Evolutionary conservation across 2,888 invertebrate species (phyloP).

Genomic region (Trachelus stipa): DNA sequence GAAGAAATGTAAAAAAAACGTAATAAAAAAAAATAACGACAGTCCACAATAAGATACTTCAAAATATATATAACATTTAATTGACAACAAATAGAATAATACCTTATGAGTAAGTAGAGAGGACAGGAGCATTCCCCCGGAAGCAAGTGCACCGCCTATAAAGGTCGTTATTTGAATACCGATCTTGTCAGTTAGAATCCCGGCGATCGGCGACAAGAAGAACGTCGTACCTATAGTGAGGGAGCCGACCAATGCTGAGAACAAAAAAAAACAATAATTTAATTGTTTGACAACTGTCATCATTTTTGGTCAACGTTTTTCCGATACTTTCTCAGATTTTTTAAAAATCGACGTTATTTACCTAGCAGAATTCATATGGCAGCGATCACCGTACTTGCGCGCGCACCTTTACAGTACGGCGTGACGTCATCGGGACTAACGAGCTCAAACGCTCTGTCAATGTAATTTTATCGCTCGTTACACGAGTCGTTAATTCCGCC

Average conservation of each 20-base stretch:
- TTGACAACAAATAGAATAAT: conserved; percentile 18
- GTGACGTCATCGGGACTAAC: neutral
- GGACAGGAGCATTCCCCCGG: conserved; percentile 82
- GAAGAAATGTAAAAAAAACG: conserved; percentile 14
- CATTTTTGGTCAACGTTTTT: neutral
- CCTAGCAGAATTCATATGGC: neutral
- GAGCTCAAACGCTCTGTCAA: neutral
- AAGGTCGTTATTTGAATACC: conserved; percentile 88
- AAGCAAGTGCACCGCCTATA: conserved; percentile 83
- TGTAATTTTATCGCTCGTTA: neutral
- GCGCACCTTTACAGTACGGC: neutral
- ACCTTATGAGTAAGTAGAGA: conserved; percentile 76
- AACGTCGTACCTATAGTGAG: conserved; percentile 90
- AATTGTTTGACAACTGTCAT: neutral
- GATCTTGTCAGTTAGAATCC: conserved; percentile 85
- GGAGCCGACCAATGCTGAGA: conserved; percentile 91
- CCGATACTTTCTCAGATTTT: neutral
- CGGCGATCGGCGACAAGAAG: conserved; percentile 87
- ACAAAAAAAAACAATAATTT: neutral
- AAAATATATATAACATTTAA: neutral
- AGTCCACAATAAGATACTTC: neutral
- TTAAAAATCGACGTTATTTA: neutral
- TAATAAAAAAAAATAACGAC: neutral
- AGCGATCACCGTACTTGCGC: neutral
- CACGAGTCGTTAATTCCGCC: neutral